These are phyloP conservation scores for Tiliacea citrago DNA, from an alignment of 2,888 invertebrate genomes.

Conservation along the genomic window DNA sequence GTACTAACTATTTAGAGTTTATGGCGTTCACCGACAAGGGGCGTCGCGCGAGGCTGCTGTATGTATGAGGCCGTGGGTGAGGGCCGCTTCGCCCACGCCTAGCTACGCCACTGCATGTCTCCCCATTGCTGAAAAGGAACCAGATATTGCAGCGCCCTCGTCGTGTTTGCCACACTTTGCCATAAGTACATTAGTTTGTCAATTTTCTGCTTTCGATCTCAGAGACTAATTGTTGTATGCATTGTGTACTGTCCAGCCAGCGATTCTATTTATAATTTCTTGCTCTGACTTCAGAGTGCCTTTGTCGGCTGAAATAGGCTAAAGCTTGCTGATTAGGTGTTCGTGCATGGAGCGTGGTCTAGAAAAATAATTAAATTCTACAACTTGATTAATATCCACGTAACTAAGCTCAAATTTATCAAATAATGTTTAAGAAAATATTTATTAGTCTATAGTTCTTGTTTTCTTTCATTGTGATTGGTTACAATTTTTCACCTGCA, in stretches of 20 bases:
- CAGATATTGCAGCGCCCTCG: no score
- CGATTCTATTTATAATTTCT: not conserved
- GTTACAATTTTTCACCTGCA: slow-evolving; percentile 25
- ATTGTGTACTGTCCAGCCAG: not conserved
- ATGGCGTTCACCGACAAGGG: no score
- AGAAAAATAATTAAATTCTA: not conserved
- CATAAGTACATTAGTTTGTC: no score
- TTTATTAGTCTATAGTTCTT: slow-evolving; percentile 48
- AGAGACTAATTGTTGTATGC: no score
- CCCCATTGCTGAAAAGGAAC: no score
- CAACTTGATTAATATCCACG: slow-evolving; percentile 13
- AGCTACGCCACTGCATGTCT: not conserved
- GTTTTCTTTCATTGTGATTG: slow-evolving; percentile 63
- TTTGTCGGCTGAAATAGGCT: not conserved
- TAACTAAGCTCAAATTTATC: not conserved
- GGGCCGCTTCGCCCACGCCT: no score
- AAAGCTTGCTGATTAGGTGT: not conserved
- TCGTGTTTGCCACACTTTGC: no score
- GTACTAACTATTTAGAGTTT: no score
- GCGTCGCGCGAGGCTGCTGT: no score
- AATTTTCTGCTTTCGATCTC: no score
- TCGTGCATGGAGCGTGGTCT: not conserved
- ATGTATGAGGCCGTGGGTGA: no score
- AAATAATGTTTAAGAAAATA: slow-evolving; percentile 4
- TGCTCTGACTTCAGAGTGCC: not conserved